Percentiles rank a stretch among this genome's conserved stretches.
Evolutionary conservation across 1,140 invertebrate genomes (phyloP).

Genomic region (Kradibia gibbosae): DNA sequence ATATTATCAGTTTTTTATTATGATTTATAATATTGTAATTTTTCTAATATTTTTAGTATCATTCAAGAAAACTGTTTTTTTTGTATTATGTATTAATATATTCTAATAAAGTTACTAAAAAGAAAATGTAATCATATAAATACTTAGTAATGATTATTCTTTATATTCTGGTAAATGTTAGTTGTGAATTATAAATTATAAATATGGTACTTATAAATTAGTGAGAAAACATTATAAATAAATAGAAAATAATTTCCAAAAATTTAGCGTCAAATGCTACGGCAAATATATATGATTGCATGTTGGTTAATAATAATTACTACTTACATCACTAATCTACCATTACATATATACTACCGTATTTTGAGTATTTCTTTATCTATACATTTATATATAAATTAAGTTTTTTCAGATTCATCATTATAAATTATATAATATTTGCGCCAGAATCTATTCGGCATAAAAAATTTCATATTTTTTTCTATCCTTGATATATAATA

Average conservation of each 20-base stretch:
- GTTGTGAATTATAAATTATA: background rate
- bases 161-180: background rate
- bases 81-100: slow-evolving; percentile 9
- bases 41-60: slow-evolving; percentile 13
- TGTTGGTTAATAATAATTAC: background rate
- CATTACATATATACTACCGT: no score
- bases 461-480: background rate
- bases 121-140: slow-evolving; percentile 13
- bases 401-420: slow-evolving; percentile 7
- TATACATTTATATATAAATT: background rate
- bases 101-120: slow-evolving; percentile 27
- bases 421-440: slow-evolving; percentile 42
- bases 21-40: slow-evolving; percentile 39
- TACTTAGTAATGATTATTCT: slow-evolving; percentile 13
- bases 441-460: background rate
- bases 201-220: background rate
- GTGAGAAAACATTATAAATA: background rate
- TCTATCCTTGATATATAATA: background rate
- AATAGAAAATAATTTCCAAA: background rate
- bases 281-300: background rate
- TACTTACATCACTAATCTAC: no score
- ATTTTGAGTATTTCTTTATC: background rate
- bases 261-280: background rate
- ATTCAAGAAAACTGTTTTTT: background rate
- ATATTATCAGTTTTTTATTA: no score